Percentiles rank a stretch among this genome's conserved stretches.
Conservation (phyloP, 2,888 invertebrate genomes). For the Tetrapedia diversipes region DNA sequence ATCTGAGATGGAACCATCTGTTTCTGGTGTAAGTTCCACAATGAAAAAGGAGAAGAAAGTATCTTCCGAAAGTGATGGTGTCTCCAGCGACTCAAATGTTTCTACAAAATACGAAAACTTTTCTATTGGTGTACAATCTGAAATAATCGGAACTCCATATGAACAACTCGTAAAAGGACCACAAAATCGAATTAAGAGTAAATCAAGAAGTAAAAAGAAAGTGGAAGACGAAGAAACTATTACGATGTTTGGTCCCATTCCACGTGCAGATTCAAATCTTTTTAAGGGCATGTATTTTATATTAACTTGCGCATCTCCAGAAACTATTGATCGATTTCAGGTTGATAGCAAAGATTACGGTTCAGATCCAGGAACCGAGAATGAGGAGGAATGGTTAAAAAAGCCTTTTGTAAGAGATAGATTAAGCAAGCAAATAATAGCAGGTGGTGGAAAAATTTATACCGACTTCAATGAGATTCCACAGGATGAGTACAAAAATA, state of each 20-base stretch:
- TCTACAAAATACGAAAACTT: slow-evolving; percentile 62
- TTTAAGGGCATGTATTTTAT: slow-evolving; percentile 86
- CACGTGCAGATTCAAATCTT: slow-evolving; percentile 80
- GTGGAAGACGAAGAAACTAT: slow-evolving; percentile 81
- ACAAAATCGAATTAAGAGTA: slow-evolving; percentile 83
- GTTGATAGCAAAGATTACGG: slow-evolving; percentile 79
- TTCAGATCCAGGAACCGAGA: slow-evolving; percentile 84
- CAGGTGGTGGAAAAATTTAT: slow-evolving; percentile 87
- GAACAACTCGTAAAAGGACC: slow-evolving; percentile 72
- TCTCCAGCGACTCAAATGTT: slow-evolving; percentile 70
- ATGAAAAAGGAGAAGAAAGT: slow-evolving; percentile 44
- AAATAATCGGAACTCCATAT: slow-evolving; percentile 71
- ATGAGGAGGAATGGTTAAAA: slow-evolving; percentile 84
- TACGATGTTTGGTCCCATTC: slow-evolving; percentile 85
- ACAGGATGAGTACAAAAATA: slow-evolving; percentile 84
- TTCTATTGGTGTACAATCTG: slow-evolving; percentile 73
- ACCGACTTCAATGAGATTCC: slow-evolving; percentile 85
- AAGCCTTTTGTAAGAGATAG: slow-evolving; percentile 85
- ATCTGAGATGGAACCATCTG: slow-evolving; percentile 67
- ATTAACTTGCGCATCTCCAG: slow-evolving; percentile 85
- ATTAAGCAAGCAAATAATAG: slow-evolving; percentile 85
- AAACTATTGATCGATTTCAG: slow-evolving; percentile 71
- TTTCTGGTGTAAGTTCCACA: slow-evolving; percentile 67
- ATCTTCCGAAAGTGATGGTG: slow-evolving; percentile 62
- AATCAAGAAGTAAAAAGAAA: slow-evolving; percentile 77